These are phyloP conservation scores for Apus apus DNA, from an alignment of 2,113 vertebrate genomes.

Conservation along the genomic window DNA sequence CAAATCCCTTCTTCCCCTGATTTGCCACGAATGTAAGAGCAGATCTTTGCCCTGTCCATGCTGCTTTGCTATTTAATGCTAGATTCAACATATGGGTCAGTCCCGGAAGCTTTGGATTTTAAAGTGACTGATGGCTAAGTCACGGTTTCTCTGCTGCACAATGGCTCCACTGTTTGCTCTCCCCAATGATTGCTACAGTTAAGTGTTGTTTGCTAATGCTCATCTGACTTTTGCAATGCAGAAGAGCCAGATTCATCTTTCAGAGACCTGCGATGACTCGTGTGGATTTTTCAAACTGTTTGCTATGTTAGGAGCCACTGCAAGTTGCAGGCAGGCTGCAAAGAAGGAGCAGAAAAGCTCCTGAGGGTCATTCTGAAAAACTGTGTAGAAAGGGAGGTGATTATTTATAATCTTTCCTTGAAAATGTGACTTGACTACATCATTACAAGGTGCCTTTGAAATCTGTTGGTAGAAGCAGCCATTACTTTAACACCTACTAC, in stretches of 20 bases:
- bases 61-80: neutral
- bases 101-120: neutral
- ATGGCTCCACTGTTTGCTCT: accelerated
- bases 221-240: neutral
- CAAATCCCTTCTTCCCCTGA: neutral
- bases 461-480: neutral
- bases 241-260: neutral
- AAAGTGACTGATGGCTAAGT: neutral
- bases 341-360: neutral
- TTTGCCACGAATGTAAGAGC: neutral
- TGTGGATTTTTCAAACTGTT: neutral
- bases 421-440: neutral
- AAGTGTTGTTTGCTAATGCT: neutral
- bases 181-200: accelerated
- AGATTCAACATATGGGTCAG: neutral
- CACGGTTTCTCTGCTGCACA: neutral
- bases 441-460: neutral
- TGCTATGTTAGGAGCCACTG: neutral
- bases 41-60: neutral
- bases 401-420: neutral
- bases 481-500: neutral
- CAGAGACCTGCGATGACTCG: neutral
- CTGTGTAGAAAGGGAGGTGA: neutral
- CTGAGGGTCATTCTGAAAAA: neutral
- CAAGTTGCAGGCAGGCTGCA: neutral